Percentiles rank a stretch among this genome's conserved stretches.
These are phyloP conservation scores for Syngnathus rostellatus DNA, from an alignment of 2,797 vertebrate species.

Conservation along the genomic window DNA sequence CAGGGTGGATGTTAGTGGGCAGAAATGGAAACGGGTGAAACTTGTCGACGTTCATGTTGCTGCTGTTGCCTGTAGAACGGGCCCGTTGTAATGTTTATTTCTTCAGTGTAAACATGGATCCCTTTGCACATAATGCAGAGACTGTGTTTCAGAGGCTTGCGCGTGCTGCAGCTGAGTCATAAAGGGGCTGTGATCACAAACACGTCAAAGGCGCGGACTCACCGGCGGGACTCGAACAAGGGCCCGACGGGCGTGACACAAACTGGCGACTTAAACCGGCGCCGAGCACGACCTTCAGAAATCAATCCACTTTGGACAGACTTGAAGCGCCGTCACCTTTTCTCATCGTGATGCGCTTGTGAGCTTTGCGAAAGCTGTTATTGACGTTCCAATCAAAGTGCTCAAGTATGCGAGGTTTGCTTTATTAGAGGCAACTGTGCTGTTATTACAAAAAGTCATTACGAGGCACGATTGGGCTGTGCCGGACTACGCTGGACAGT, in stretches of 20 bases:
- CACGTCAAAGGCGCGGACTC: slow-evolving; percentile 4
- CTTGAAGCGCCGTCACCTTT: slow-evolving; percentile 2
- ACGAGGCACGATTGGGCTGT: background rate
- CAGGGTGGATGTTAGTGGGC: background rate
- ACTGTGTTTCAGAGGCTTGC: slow-evolving; percentile 3
- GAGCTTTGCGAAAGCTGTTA: background rate
- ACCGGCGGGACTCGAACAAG: slow-evolving; percentile 3
- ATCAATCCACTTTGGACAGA: background rate
- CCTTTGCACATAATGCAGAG: background rate
- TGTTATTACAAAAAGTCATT: background rate
- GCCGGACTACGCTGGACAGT: background rate
- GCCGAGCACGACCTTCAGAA: background rate
- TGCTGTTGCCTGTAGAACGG: background rate
- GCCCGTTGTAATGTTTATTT: background rate
- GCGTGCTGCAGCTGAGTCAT: background rate
- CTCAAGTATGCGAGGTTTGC: background rate
- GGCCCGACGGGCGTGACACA: slow-evolving; percentile 6
- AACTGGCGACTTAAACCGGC: slow-evolving; percentile 4
- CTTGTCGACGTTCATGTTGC: slow-evolving; percentile 4
- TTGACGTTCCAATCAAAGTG: slow-evolving; percentile 4
- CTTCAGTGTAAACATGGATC: background rate
- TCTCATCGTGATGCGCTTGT: slow-evolving; percentile 3
- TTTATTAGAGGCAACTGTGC: background rate
- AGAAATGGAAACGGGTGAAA: slow-evolving; percentile 2
- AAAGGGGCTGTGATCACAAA: slow-evolving; percentile 8